phyloP scores from a whole-genome alignment of 2,797 vertebrate species.

The Molossus alvarezi region DNA sequence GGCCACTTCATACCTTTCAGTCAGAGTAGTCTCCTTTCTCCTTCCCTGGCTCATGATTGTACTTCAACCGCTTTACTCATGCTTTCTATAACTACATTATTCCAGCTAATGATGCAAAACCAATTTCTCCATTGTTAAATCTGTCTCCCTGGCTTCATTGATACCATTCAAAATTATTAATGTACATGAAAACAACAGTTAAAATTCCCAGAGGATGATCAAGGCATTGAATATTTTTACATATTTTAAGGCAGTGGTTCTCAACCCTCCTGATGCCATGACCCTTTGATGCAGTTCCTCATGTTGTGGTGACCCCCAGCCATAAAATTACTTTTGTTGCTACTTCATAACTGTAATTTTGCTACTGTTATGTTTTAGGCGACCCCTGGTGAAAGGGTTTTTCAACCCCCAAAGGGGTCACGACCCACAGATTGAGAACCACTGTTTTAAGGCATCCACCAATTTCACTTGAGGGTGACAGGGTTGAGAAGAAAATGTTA shows the following conservation, averaged over 20 bases:
- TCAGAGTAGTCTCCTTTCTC: neutral
- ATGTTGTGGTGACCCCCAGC: too few species aligned
- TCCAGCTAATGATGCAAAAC: neutral
- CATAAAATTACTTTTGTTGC: too few species aligned
- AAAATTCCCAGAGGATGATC: slow-evolving; percentile 87
- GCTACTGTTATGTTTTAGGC: too few species aligned
- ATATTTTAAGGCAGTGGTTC: slow-evolving; percentile 81
- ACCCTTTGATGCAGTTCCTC: too few species aligned
- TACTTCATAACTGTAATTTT: too few species aligned
- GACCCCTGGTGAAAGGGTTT: too few species aligned
- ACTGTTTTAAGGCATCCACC: slow-evolving; percentile 81
- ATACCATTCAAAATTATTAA: slow-evolving; percentile 84
- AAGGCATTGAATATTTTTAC: slow-evolving; percentile 87
- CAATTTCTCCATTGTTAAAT: neutral
- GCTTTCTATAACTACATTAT: neutral
- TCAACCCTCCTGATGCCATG: too few species aligned
- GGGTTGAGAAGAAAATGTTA: slow-evolving; percentile 67
- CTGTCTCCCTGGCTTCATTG: neutral
- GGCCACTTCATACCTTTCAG: neutral
- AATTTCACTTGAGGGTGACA: slow-evolving; percentile 71
- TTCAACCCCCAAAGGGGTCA: too few species aligned
- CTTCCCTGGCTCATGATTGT: neutral
- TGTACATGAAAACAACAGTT: slow-evolving; percentile 89
- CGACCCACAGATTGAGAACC: too few species aligned
- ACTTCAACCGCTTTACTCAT: neutral